phyloP scores from a whole-genome alignment of 2,113 vertebrate genomes.

The Datnioides undecimradiatus region DNA sequence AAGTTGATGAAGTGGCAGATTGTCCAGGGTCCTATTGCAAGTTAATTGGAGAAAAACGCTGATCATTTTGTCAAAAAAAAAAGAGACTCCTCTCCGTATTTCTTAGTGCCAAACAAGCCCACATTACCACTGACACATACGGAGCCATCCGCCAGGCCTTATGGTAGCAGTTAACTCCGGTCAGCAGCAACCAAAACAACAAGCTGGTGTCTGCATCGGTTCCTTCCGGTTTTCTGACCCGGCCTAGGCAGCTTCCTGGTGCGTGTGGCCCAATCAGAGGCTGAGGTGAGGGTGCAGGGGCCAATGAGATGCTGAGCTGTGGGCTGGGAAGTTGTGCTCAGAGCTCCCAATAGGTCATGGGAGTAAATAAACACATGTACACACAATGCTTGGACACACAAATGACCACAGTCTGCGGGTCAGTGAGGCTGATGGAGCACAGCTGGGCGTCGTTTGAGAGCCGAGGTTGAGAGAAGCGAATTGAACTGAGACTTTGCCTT shows the following conservation, averaged over 20 bases:
- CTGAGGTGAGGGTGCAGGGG: slow-evolving; percentile 41
- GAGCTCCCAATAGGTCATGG: slow-evolving; percentile 43
- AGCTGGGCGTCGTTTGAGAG: slow-evolving; percentile 58
- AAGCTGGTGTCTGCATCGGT: slow-evolving; percentile 59
- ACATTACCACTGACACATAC: slow-evolving; percentile 61
- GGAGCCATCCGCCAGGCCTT: slow-evolving; percentile 63
- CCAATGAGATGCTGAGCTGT: slow-evolving; percentile 61
- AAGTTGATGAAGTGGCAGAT: slow-evolving; percentile 57
- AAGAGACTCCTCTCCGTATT: slow-evolving; percentile 30
- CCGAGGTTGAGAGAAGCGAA: slow-evolving; percentile 26
- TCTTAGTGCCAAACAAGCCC: slow-evolving; percentile 63
- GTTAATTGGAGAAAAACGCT: slow-evolving; percentile 41
- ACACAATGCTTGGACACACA: slow-evolving; percentile 39
- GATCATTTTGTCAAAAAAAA: slow-evolving; percentile 39
- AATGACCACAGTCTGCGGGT: slow-evolving; percentile 42
- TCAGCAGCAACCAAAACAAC: slow-evolving; percentile 74
- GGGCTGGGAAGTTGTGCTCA: slow-evolving; percentile 47
- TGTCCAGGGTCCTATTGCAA: slow-evolving; percentile 46
- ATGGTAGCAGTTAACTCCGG: slow-evolving; percentile 67
- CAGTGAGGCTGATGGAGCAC: slow-evolving; percentile 58
- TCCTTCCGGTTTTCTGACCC: slow-evolving; percentile 55
- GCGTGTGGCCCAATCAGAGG: slow-evolving; percentile 58
- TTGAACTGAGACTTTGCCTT: slow-evolving; percentile 30
- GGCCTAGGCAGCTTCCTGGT: slow-evolving; percentile 37
- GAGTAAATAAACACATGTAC: slow-evolving; percentile 65